A percentile compares a stretch with the other conserved stretches of the same genome.
Evolutionary conservation across 1,140 invertebrate species (phyloP).

Genomic region (Ceratosolen solmsi): DNA sequence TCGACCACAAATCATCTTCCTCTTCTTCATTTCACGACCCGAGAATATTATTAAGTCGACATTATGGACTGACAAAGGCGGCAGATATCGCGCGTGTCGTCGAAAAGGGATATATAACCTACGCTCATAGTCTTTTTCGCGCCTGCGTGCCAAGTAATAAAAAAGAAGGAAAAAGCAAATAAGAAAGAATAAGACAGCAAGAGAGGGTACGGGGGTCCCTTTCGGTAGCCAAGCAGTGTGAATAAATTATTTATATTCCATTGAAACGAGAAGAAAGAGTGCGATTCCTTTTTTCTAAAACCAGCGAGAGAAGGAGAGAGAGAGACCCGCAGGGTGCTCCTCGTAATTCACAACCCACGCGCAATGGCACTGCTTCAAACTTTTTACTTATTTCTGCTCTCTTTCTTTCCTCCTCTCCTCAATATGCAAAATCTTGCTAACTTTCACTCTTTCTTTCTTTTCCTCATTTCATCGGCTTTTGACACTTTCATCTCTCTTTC

Average conservation of each 20-base stretch:
- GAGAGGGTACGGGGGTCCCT: neutral
- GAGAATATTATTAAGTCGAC: constrained; percentile 54
- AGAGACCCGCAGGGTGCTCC: constrained; percentile 51
- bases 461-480: neutral
- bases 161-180: constrained; percentile 37
- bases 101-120: constrained; percentile 31
- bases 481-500: constrained; percentile 6
- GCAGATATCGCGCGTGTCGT: constrained; percentile 57
- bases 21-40: constrained; percentile 35
- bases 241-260: constrained; percentile 62
- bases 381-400: neutral
- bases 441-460: neutral
- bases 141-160: constrained; percentile 28
- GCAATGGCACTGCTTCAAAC: neutral
- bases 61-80: constrained; percentile 57
- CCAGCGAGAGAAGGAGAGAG: constrained; percentile 31
- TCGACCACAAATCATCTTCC: constrained; percentile 55
- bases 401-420: neutral
- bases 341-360: constrained; percentile 61
- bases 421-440: neutral
- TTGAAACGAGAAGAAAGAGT: constrained; percentile 53
- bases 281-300: constrained; percentile 55
- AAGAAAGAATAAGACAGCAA: constrained; percentile 31
- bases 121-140: neutral
- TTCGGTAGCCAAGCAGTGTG: constrained; percentile 58